phyloP scores from a whole-genome alignment of 2,113 vertebrate species.

The Pangasianodon hypophthalmus region DNA sequence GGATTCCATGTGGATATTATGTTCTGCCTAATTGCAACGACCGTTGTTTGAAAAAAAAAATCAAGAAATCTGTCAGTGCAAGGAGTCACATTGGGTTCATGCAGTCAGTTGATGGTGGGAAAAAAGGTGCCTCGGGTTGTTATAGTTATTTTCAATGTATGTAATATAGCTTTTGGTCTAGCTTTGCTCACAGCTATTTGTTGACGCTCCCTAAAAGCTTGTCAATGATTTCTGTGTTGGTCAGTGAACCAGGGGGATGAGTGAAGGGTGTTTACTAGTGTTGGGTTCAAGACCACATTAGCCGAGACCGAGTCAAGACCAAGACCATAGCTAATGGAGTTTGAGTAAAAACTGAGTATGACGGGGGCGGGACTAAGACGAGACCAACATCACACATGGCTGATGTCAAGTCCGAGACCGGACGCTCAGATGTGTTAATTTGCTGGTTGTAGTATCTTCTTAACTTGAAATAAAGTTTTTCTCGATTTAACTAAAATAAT shows the following conservation, averaged over 20 bases:
- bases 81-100: neutral
- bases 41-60: neutral
- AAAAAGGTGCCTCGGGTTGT: neutral
- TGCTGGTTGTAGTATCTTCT: neutral
- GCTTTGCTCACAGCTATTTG: neutral
- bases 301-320: neutral
- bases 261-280: neutral
- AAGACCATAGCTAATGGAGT: neutral
- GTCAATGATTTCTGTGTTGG: neutral
- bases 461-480: neutral
- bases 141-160: neutral
- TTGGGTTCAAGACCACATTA: neutral
- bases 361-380: neutral
- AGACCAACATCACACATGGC: neutral
- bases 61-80: neutral
- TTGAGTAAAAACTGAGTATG: neutral
- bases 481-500: too few relatives aligned
- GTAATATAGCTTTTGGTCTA: neutral
- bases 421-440: neutral
- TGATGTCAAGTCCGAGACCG: neutral
- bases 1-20: neutral
- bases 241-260: neutral
- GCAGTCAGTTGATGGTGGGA: neutral
- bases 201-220: constrained; percentile 11
- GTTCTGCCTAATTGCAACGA: neutral